Evolutionary conservation across 2,888 invertebrate species (phyloP), one percentile per base, ranked within the genome.

Genomic region (Nematopogon swammerdamellus): DNA sequence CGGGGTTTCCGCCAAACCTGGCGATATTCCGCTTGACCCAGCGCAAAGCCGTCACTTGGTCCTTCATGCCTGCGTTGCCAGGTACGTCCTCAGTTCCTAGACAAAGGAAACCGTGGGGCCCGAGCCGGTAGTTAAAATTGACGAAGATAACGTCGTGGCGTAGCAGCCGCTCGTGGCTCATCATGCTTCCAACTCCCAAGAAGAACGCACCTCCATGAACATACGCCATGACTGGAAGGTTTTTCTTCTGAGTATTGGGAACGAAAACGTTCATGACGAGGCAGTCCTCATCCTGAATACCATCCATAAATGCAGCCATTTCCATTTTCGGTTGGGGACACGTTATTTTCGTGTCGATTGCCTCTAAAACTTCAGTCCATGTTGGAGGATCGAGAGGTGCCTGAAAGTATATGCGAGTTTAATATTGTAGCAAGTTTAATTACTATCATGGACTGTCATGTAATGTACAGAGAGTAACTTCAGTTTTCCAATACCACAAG

Each of bases 301-400:
- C 36, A 3, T 3, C 3, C 3, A 14, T 3, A 14, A 36, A 8
- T 3, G 36, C 3, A 43, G 4, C 14, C 42, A 19, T n/a, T 30
- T 19, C 42, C 19, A 19, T 17, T 18, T 16, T 14, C 4, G 49
- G 29, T 50, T 52, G 52, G 19, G 52, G 52, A 45, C 50, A 52
- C 11, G 50, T 20, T 18, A 52, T 52, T 18, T 48, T 44, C 19
- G 42, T 46, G 36, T 45, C 17, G 10, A 44, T 50, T 4, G 50
- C 52, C 19, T 52, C 47, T n/a, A 52, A 50, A 3, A 46, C 43
- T 11, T 49, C 50, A 11, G 18, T 5, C 50, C 52, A 50, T 18
- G 19, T 44, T 47, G 49, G 49, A 3, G 46, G 44, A 17, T 48
- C 46, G n/a, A 48, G 43, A 3, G 52, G 52, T 4, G 45, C 52